Percentiles rank a stretch among this genome's conserved stretches.
Conservation (phyloP, 2,113 vertebrate genomes). For the Mustelus asterias region DNA sequence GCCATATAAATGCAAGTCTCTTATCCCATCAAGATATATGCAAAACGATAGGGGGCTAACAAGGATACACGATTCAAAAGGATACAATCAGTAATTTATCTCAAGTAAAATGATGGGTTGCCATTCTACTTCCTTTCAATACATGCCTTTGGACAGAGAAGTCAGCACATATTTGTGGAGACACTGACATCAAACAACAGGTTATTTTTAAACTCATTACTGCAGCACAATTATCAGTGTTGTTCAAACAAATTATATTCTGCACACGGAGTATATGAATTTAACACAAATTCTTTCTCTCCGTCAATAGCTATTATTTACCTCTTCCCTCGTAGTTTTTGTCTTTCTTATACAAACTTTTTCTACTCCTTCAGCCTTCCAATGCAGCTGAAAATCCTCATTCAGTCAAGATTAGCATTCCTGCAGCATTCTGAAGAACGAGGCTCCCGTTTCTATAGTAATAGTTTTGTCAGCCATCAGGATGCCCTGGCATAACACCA, state of each 20-base stretch:
- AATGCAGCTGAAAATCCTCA: slow-evolving; percentile 47
- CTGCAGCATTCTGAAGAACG: slow-evolving; percentile 46
- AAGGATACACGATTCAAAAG: background rate
- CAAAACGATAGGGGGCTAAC: background rate
- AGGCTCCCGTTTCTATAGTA: slow-evolving; percentile 47
- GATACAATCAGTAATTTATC: background rate
- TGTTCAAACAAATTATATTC: background rate
- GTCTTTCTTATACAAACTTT: background rate
- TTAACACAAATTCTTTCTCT: background rate
- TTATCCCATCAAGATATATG: background rate
- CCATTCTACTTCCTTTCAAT: background rate
- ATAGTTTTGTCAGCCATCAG: slow-evolving; percentile 49
- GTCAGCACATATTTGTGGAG: background rate
- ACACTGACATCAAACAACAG: background rate
- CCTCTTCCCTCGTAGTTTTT: background rate
- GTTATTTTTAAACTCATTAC: background rate
- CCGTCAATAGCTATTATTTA: background rate
- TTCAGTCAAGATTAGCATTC: slow-evolving; percentile 50
- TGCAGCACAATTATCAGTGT: background rate
- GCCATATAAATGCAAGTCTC: too few species aligned
- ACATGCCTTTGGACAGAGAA: background rate
- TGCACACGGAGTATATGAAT: background rate
- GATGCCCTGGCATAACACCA: slow-evolving; percentile 38
- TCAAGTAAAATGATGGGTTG: background rate
- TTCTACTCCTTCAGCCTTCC: slow-evolving; percentile 4